These are phyloP conservation scores for Callipepla squamata DNA, from an alignment of 2,113 vertebrate genomes.

Conservation along the genomic window DNA sequence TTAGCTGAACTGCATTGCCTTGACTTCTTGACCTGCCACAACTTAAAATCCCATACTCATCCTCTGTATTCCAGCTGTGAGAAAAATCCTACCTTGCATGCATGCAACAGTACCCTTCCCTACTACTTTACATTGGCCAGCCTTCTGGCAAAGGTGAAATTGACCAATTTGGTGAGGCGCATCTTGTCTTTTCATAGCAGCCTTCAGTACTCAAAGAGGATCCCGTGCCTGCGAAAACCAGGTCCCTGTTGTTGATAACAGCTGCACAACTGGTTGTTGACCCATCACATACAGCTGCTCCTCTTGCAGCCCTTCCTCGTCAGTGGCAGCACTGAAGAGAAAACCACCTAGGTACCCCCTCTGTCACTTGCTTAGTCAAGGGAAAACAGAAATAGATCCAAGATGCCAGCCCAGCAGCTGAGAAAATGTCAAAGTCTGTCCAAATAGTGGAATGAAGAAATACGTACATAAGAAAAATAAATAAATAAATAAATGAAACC, in stretches of 20 bases:
- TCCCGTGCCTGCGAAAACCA: neutral
- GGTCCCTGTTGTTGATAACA: neutral
- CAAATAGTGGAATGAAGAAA: neutral
- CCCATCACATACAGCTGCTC: neutral
- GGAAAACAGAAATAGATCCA: neutral
- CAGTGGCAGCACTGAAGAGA: neutral
- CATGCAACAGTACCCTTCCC: neutral
- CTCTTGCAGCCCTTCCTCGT: neutral
- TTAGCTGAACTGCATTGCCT: neutral
- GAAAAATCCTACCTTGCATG: neutral
- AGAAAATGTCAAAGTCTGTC: neutral
- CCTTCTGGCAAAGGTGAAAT: neutral
- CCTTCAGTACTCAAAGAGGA: neutral
- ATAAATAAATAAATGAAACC: neutral
- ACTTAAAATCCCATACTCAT: neutral
- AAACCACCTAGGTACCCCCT: accelerated
- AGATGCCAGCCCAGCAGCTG: neutral
- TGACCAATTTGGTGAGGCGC: neutral
- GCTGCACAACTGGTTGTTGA: neutral
- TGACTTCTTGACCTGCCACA: neutral
- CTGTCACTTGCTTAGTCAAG: neutral
- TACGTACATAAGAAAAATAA: neutral
- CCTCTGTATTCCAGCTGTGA: accelerated
- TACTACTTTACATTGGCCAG: neutral
- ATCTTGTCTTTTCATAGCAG: neutral